phyloP scores from a whole-genome alignment of 2,888 invertebrate genomes.

The Blastobasis adustella region DNA sequence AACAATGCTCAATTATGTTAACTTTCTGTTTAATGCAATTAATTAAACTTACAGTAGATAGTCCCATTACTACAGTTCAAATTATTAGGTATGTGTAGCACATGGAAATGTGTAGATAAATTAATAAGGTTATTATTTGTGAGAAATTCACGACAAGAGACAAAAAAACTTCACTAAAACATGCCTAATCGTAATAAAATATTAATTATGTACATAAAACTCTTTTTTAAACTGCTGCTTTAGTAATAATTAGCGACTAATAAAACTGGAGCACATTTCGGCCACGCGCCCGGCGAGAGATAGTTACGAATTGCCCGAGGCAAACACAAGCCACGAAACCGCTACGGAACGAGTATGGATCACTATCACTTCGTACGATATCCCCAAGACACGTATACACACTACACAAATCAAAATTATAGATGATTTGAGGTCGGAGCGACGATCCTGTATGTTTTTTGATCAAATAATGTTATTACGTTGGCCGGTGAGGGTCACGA shows the following conservation, averaged over 20 bases:
- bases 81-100: too few relatives aligned
- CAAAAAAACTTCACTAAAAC: not conserved
- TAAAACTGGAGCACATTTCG: conserved; percentile 3
- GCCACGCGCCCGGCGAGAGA: conserved; percentile 12
- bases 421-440: too few relatives aligned
- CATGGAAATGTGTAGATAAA: too few relatives aligned
- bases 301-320: conserved; percentile 12
- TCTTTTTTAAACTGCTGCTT: too few relatives aligned
- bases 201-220: too few relatives aligned
- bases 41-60: too few relatives aligned
- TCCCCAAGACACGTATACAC: conserved; percentile 21
- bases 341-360: conserved; percentile 10
- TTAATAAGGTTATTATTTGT: too few relatives aligned
- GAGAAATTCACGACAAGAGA: too few relatives aligned
- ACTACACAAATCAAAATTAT: conserved; percentile 13
- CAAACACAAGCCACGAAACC: conserved; percentile 15
- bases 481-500: conserved; percentile 58
- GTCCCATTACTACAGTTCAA: too few relatives aligned
- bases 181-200: too few relatives aligned
- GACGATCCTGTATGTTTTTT: conserved; percentile 30
- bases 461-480: conserved; percentile 27
- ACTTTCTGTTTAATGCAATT: too few relatives aligned
- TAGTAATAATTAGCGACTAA: not conserved
- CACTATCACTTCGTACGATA: conserved; percentile 14
- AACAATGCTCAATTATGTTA: too few relatives aligned